Conservation (phyloP, 1,140 invertebrate species). For the Drosophila subpulchrella region DNA sequence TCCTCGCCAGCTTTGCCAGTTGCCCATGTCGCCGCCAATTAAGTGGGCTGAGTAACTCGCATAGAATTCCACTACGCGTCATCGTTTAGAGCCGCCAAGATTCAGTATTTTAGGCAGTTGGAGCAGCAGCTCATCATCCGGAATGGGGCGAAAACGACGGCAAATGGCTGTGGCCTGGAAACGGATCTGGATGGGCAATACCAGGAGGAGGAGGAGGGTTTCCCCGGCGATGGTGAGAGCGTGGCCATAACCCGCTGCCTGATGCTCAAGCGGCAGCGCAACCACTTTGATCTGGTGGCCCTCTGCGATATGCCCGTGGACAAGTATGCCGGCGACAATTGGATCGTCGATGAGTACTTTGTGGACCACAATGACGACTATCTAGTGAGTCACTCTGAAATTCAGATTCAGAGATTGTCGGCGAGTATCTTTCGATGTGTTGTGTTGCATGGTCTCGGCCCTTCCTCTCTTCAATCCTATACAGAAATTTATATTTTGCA, state of each 20-base stretch:
- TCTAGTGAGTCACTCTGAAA: conserved; percentile 63
- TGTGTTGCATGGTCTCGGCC: conserved; percentile 27
- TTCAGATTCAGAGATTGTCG: conserved; percentile 11
- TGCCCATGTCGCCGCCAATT: conserved; percentile 49
- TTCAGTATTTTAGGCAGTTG: conserved; percentile 78
- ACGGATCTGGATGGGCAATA: background rate
- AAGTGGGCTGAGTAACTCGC: conserved; percentile 55
- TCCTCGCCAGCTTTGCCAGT: conserved; percentile 56
- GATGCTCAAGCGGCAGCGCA: conserved; percentile 66
- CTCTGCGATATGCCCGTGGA: conserved; percentile 69
- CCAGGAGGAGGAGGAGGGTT: background rate
- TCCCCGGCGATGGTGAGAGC: conserved; percentile 13
- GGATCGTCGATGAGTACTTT: conserved; percentile 80
- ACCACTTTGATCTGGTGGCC: conserved; percentile 78
- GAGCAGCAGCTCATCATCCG: conserved; percentile 54
- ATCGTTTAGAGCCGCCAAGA: conserved; percentile 53
- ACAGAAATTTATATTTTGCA: background rate
- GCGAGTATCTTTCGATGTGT: conserved; percentile 2
- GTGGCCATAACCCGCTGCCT: conserved; percentile 50
- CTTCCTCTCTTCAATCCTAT: background rate
- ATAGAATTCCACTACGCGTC: conserved; percentile 27
- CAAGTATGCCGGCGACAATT: conserved; percentile 68
- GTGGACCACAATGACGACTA: conserved; percentile 75
- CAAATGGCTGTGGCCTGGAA: conserved; percentile 27
- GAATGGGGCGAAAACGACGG: conserved; percentile 33